Conservation (phyloP, 2,888 invertebrate species). For the Anoplius nigerrimus region DNA sequence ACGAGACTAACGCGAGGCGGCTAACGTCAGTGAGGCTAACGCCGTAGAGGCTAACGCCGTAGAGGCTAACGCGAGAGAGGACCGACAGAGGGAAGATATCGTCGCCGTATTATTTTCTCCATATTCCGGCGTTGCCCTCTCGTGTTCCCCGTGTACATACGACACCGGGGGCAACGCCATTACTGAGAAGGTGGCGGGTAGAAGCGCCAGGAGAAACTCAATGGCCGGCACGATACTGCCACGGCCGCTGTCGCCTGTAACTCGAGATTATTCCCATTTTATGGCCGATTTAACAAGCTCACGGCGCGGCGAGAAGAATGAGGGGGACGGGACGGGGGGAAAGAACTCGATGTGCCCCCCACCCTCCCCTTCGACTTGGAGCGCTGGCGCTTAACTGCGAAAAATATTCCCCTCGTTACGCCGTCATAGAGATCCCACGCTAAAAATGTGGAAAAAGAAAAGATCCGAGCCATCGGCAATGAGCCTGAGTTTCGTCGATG, state of each 20-base stretch:
- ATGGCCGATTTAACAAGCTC: conserved; percentile 66
- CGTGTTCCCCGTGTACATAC: conserved; percentile 41
- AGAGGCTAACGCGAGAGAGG: background rate
- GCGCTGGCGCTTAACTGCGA: too few species aligned
- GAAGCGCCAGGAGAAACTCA: conserved; percentile 46
- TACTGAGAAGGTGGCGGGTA: conserved; percentile 46
- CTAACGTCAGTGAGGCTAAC: too few species aligned
- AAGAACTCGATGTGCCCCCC: too few species aligned
- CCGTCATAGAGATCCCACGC: too few species aligned
- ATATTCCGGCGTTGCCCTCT: conserved; percentile 38
- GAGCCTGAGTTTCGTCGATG: too few species aligned
- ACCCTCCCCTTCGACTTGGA: too few species aligned
- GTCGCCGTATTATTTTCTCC: conserved; percentile 41
- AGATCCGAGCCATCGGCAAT: too few species aligned
- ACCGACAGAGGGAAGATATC: conserved; percentile 2
- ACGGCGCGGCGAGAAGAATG: conserved; percentile 25
- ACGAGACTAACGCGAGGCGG: too few species aligned
- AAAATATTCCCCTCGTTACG: too few species aligned
- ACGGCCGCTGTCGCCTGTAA: conserved; percentile 56
- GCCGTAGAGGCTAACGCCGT: background rate
- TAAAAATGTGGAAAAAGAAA: too few species aligned
- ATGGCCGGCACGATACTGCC: conserved; percentile 47
- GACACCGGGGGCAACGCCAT: conserved; percentile 49
- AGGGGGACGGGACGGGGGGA: background rate
- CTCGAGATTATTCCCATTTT: conserved; percentile 67